Conservation (phyloP, 2,113 vertebrate genomes). For the Pongo pygmaeus region DNA sequence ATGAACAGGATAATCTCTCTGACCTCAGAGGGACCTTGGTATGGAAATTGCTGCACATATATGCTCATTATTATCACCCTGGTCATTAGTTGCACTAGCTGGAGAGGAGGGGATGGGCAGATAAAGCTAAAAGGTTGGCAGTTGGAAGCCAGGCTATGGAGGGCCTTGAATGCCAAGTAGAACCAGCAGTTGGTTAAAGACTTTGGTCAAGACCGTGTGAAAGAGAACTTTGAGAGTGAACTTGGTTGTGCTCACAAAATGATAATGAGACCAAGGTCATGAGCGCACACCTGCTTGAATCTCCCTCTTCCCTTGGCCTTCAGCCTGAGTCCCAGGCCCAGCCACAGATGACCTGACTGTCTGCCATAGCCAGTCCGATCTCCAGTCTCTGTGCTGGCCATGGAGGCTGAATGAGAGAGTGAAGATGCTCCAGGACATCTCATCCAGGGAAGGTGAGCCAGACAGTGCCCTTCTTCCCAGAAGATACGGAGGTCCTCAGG, state of each 20-base stretch:
- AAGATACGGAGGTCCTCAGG: not conserved
- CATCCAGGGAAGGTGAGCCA: not conserved
- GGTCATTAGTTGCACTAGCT: not conserved
- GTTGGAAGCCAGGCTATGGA: not conserved
- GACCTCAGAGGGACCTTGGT: not conserved
- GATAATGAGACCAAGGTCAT: not conserved
- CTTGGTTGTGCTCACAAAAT: not conserved
- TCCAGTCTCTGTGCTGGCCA: not conserved
- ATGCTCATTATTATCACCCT: not conserved
- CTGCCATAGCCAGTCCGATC: no score
- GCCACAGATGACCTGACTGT: not conserved
- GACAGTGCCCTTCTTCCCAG: not conserved
- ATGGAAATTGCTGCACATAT: not conserved
- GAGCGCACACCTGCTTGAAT: not conserved
- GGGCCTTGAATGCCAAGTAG: not conserved
- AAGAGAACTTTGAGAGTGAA: not conserved
- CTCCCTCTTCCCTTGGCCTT: not conserved
- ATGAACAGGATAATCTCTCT: not conserved
- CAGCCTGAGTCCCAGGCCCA: not conserved
- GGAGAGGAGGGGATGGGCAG: not conserved
- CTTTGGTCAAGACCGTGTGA: not conserved
- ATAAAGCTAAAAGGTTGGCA: not conserved
- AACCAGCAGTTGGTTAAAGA: not conserved
- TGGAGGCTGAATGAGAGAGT: not conserved
- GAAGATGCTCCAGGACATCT: no score